Evolutionary conservation across 2,888 invertebrate species (phyloP).

Genomic region (Fragum fragum): DNA sequence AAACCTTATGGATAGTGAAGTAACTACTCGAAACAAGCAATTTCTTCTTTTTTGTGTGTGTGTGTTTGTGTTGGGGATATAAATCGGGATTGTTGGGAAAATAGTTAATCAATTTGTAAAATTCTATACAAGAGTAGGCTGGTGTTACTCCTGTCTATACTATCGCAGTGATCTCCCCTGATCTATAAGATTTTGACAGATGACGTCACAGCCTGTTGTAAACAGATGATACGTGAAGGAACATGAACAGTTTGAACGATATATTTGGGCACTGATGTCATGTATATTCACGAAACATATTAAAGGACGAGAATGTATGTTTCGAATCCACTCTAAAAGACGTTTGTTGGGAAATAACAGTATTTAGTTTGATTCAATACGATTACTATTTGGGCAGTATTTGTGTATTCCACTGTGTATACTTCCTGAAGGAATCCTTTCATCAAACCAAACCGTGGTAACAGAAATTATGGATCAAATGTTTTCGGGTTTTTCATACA

Average conservation of each 20-base stretch:
- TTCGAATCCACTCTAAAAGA: neutral
- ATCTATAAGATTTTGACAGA: slow-evolving; percentile 36
- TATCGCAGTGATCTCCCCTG: slow-evolving; percentile 36
- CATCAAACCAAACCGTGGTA: neutral
- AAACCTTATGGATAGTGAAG: too few relatives aligned
- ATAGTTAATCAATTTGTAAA: too few relatives aligned
- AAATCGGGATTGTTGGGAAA: too few relatives aligned
- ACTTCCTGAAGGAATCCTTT: neutral
- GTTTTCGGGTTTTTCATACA: neutral
- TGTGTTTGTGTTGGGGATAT: too few relatives aligned
- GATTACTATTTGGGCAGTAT: too few relatives aligned
- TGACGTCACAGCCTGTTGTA: slow-evolving; percentile 42
- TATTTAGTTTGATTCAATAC: neutral
- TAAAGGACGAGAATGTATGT: neutral
- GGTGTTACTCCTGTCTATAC: too few relatives aligned
- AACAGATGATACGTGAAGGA: slow-evolving; percentile 36
- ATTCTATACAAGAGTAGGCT: too few relatives aligned
- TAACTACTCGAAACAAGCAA: too few relatives aligned
- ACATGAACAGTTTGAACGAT: slow-evolving; percentile 33
- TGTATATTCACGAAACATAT: neutral
- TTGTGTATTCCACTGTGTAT: neutral
- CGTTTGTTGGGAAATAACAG: neutral
- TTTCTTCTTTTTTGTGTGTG: too few relatives aligned
- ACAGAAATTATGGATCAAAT: neutral
- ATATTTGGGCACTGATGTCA: slow-evolving; percentile 23